Base-by-base conservation (phyloP, 2,888 invertebrate species). In the Drosophila affinis region DNA sequence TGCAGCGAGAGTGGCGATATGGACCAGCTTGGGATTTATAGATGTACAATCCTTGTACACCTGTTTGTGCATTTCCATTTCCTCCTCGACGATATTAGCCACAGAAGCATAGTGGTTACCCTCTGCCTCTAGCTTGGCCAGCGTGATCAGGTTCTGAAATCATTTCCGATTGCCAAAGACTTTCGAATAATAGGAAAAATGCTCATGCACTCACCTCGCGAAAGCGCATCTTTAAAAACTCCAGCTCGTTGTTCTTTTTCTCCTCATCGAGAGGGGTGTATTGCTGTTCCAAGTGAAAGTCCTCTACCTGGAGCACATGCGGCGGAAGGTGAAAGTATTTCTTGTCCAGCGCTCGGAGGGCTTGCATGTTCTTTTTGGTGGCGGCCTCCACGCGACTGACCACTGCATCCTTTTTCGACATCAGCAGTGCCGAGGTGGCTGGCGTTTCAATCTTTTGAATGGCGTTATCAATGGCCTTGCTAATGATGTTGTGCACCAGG, bases 291-390 rank as follows among this genome's bases (percentile, higher is more conserved):
- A 90, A 76, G 9, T 80, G 80, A 18, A 84, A 76, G 52, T 91
- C 90, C 5, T 85, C 81, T 0, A 80, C 76, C 7, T 89, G 74
- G 5, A 91, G 62, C 6, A 91, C 88, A 80, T 91, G 82, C 3
- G 84, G 72, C 0, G 91, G 92, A 32, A 91, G 81, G 0, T 76
- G 72, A 58, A 91, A 91, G 58, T 83, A 72, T 14, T 79, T 75
- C 18, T 74, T 75, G 63, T 91, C 89, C 29, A 91, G 51, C 4
- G 78, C 60, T 3, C 81, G 71, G 2, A 90, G 71, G 0, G 17
- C 21, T 10, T 73, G 52, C 0, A 91, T 63, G 5, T 78, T 80
- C 3, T 54, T 24, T 5, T 73, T 67, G 48, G 90, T 84, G 3
- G 81, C 58, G 0, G 63, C 51, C 34, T 74, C 65, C 52, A 91